These are phyloP conservation scores for Noctuana brunneofusca DNA, from an alignment of 2,888 invertebrate genomes.

Conservation along the genomic window DNA sequence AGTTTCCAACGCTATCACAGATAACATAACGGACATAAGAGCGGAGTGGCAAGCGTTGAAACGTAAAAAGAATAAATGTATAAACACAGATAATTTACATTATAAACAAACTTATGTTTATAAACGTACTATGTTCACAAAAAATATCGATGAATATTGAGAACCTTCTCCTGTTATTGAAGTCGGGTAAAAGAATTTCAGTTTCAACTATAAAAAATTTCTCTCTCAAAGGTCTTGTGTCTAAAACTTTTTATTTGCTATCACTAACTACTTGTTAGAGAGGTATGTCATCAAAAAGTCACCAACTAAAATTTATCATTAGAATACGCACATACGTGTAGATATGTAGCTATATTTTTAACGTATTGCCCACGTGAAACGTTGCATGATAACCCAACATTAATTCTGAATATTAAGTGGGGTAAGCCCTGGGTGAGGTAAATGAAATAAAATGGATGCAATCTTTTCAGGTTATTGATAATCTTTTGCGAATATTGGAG, in stretches of 20 bases:
- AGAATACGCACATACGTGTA: not conserved
- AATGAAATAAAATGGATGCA: constrained; percentile 30
- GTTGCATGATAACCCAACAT: constrained; percentile 27
- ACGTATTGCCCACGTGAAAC: constrained; percentile 8
- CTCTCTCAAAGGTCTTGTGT: too few relatives aligned
- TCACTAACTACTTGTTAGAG: too few relatives aligned
- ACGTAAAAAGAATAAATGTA: constrained; percentile 25
- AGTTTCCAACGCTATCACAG: constrained; percentile 61
- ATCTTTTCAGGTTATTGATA: constrained; percentile 27
- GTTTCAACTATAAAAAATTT: too few relatives aligned
- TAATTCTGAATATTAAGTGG: constrained; percentile 24
- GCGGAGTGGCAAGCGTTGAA: constrained; percentile 17
- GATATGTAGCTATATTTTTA: too few relatives aligned
- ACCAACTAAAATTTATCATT: not conserved
- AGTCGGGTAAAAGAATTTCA: too few relatives aligned
- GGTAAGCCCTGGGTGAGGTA: constrained; percentile 14
- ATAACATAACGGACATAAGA: constrained; percentile 51
- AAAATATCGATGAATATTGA: too few relatives aligned
- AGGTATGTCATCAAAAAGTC: not conserved
- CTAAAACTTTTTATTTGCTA: too few relatives aligned
- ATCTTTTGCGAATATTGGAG: constrained; percentile 22
- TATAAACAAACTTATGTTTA: too few relatives aligned
- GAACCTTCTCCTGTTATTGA: too few relatives aligned
- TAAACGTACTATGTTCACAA: too few relatives aligned
- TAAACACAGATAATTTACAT: constrained; percentile 1